Evolutionary conservation across 2,888 invertebrate species (phyloP), one percentile per base, ranked within the genome.

Genomic region (Himalopsyche japonica): DNA sequence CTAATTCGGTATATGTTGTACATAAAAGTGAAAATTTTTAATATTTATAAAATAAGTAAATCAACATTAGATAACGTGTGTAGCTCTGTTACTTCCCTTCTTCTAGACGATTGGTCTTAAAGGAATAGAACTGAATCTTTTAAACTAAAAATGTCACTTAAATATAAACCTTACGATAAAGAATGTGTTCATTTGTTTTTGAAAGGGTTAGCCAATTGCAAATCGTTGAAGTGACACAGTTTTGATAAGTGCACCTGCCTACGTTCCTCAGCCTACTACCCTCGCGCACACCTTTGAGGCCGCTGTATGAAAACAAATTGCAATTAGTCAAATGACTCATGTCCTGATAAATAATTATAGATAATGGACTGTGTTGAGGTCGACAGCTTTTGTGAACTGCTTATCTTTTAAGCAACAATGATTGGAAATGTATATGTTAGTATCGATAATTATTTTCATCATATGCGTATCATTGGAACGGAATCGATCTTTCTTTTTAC

Each of bases 231-330:
- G 64, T 82, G 82, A 78, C 57, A 79, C 82, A 79, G 82, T 82
- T 82, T 78, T 82, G 78, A 82, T 79, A 64, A 70, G 79, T 64
- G 70, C 82, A 82, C 82, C 82, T 82, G 82, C 57, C 57, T 20
- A 57, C 82, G 32, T 79, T 20, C 24, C 76, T 18, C 27, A 47
- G 82, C 79, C 37, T 64, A n/a, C n/a, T n/a, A 79, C 64, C 57
- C 20, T 57, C 20, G 20, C 24, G 20, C 57, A 57, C 57, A 57
- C 57, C 57, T 57, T 57, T 57, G 57, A 57, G 20, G 20, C 6
- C n/a, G n/a, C 20, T 57, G 57, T 7, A 57, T 10, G n/a, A 57
- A 57, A 57, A 57, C 15, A 57, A 57, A 57, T 57, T 20, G 20
- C 24, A 20, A 57, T 57, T 57, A 57, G 57, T 8, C 57, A 57